Evolutionary conservation across 53 echinoderm and acorn worm genomes (phyloP).

Genomic region (Echinarachnius parma): DNA sequence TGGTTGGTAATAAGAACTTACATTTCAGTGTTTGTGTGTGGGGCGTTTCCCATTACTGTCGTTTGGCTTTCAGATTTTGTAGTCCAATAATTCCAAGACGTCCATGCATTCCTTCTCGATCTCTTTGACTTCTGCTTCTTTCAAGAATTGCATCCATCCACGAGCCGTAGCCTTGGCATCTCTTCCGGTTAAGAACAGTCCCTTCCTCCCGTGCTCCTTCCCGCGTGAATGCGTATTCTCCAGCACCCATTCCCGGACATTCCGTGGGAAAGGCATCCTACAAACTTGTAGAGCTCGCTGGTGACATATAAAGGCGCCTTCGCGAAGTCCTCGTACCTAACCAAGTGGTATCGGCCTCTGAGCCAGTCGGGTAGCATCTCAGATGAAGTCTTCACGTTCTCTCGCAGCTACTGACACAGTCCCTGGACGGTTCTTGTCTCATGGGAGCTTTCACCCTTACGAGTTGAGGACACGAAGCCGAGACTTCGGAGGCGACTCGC

Average conservation of each 20-base stretch:
- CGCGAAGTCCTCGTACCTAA: slow-evolving; percentile 73
- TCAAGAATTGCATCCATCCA: slow-evolving; percentile 49
- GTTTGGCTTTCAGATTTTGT: too few relatives aligned
- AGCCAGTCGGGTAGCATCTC: slow-evolving; percentile 56
- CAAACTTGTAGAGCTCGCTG: slow-evolving; percentile 61
- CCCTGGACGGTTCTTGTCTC: slow-evolving; percentile 1
- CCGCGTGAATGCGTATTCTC: slow-evolving; percentile 46
- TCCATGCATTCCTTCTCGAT: slow-evolving; percentile 58
- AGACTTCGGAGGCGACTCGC: neutral
- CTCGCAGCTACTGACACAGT: slow-evolving; percentile 64
- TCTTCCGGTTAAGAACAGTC: slow-evolving; percentile 41
- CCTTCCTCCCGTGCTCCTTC: neutral
- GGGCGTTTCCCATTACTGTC: too few relatives aligned
- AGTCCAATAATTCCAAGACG: slow-evolving; percentile 56
- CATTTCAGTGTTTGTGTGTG: too few relatives aligned
- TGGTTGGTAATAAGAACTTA: too few relatives aligned
- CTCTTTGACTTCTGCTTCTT: slow-evolving; percentile 36
- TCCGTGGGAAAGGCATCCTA: slow-evolving; percentile 40
- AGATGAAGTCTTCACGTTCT: slow-evolving; percentile 37
- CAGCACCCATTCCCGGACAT: slow-evolving; percentile 53
- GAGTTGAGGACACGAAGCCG: neutral
- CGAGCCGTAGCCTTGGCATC: slow-evolving; percentile 51
- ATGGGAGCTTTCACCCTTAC: neutral
- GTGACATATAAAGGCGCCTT: slow-evolving; percentile 50
- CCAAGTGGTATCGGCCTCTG: slow-evolving; percentile 58